A percentile compares a stretch with the other conserved stretches of the same genome.
Evolutionary conservation across 2,888 invertebrate genomes (phyloP).

Genomic region (Pollenia amentaria): DNA sequence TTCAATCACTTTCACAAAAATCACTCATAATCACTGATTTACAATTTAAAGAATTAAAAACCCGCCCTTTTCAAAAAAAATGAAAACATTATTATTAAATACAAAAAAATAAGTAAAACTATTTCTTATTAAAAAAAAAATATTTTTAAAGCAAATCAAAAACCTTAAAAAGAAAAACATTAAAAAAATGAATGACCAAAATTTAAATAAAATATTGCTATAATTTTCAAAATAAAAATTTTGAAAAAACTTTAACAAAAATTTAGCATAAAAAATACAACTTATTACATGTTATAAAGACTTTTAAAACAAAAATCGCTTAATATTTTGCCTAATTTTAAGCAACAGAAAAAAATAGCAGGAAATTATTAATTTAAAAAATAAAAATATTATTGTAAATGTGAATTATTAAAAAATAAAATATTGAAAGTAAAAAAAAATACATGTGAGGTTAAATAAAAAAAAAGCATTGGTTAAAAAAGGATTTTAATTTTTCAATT

Average conservation of each 20-base stretch:
- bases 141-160: conserved; percentile 63
- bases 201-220: conserved; percentile 42
- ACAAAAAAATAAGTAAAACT: conserved; percentile 34
- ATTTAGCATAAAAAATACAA: conserved; percentile 16
- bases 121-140: conserved; percentile 61
- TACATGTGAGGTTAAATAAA: conserved; percentile 51
- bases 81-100: conserved; percentile 51
- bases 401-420: conserved; percentile 62
- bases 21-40: conserved; percentile 35
- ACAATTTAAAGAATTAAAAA: conserved; percentile 42
- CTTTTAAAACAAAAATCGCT: conserved; percentile 64
- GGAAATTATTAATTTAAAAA: conserved; percentile 39
- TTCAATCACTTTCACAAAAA: conserved; percentile 45
- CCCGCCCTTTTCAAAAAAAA: conserved; percentile 70
- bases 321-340: conserved; percentile 70
- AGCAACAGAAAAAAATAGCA: conserved; percentile 62
- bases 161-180: conserved; percentile 16
- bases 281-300: conserved; percentile 66
- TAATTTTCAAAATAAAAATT: conserved; percentile 38
- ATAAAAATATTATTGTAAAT: conserved; percentile 66
- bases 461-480: conserved; percentile 61
- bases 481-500: conserved; percentile 70
- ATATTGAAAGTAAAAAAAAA: conserved; percentile 65
- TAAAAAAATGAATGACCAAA: conserved; percentile 58
- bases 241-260: conserved; percentile 50